Percentiles rank a stretch among this genome's conserved stretches.
phyloP scores from a whole-genome alignment of 1,140 invertebrate species.

The Ceratina calcarata region DNA sequence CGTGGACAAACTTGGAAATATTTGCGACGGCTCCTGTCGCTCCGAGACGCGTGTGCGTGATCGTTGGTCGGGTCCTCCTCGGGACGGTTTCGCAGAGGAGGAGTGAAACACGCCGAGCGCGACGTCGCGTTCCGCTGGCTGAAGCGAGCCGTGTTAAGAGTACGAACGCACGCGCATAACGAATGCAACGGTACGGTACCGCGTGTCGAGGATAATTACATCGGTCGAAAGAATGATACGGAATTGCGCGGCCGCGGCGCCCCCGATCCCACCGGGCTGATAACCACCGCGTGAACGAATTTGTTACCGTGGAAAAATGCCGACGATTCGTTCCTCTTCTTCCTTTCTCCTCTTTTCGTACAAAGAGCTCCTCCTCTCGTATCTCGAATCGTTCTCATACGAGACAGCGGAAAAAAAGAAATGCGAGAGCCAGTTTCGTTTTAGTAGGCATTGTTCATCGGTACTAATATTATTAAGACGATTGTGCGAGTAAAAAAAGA shows the following conservation, averaged over 20 bases:
- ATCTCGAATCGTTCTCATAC: constrained; percentile 27
- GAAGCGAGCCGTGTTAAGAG: background rate
- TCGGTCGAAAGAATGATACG: constrained; percentile 67
- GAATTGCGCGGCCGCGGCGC: constrained; percentile 52
- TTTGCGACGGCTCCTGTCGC: constrained; percentile 65
- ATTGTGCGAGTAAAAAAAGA: too few species aligned
- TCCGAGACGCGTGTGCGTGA: background rate
- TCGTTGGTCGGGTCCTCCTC: background rate
- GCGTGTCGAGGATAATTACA: constrained; percentile 65
- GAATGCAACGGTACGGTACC: constrained; percentile 63
- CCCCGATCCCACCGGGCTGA: constrained; percentile 56
- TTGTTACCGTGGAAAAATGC: constrained; percentile 59
- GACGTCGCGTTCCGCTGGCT: constrained; percentile 38
- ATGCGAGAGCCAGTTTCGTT: background rate
- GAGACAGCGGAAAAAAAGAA: too few species aligned
- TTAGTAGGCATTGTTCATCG: too few species aligned
- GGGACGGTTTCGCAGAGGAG: background rate
- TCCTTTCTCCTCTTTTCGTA: background rate
- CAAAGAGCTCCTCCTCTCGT: constrained; percentile 9
- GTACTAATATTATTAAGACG: too few species aligned
- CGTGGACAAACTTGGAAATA: constrained; percentile 74
- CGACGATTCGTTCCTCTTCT: constrained; percentile 8
- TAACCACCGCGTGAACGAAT: constrained; percentile 54
- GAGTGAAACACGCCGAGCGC: constrained; percentile 46
- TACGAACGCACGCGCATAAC: constrained; percentile 61